Conservation (phyloP, 2,888 invertebrate genomes). For the Cantharis rustica region DNA sequence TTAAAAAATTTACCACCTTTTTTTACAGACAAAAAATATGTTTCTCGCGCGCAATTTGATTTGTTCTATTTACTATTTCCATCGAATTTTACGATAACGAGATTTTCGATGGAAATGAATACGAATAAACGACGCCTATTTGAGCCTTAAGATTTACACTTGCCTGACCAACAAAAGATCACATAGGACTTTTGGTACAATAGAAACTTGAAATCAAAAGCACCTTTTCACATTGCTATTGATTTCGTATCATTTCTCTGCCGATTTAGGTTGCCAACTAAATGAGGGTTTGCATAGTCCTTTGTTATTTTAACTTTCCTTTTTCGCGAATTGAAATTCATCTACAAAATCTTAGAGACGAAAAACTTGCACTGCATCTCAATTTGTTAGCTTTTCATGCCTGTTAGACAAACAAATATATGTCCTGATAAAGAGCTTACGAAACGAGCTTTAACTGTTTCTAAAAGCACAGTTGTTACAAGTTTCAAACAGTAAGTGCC, state of each 20-base stretch:
- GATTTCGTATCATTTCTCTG: constrained; percentile 7
- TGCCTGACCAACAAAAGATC: constrained; percentile 12
- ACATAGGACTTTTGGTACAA: constrained; percentile 8
- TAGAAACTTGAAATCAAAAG: constrained; percentile 4
- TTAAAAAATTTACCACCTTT: not conserved
- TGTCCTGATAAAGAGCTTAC: constrained; percentile 23
- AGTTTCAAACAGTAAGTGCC: constrained; percentile 21
- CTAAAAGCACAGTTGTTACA: constrained; percentile 24
- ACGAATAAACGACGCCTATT: not conserved
- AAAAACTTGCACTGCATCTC: constrained; percentile 21
- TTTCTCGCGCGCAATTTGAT: not conserved
- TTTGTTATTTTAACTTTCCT: not conserved
- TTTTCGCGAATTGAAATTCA: not conserved
- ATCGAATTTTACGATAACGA: constrained; percentile 18
- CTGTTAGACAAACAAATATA: constrained; percentile 26
- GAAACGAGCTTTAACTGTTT: constrained; percentile 20
- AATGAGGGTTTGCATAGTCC: constrained; percentile 12
- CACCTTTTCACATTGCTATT: constrained; percentile 1
- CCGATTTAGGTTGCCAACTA: not conserved
- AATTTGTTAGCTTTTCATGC: constrained; percentile 24
- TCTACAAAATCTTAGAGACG: not conserved
- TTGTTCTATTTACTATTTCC: not conserved
- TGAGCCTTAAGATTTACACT: constrained; percentile 16
- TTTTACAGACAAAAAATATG: not conserved
- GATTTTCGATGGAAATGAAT: constrained; percentile 3